A percentile compares a stretch with the other conserved stretches of the same genome.
Conservation (phyloP, 2,888 invertebrate species). For the Apomyelois bistriatella region DNA sequence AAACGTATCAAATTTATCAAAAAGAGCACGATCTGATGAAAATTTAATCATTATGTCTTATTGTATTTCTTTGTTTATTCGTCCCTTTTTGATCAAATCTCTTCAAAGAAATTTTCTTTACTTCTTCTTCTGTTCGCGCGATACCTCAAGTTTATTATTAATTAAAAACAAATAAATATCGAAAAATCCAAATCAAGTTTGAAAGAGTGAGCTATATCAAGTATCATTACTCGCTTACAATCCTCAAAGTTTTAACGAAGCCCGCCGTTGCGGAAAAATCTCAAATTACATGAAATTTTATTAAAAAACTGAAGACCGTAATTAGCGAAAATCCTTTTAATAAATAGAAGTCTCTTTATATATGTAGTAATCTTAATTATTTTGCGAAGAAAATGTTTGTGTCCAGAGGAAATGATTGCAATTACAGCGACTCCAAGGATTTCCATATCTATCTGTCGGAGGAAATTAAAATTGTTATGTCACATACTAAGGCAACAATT, state of each 20-base stretch:
- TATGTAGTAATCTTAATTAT: conserved; percentile 55
- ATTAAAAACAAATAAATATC: background rate
- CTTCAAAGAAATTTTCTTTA: too few species aligned
- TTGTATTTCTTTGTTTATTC: too few species aligned
- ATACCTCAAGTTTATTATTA: background rate
- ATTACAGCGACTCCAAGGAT: conserved; percentile 36
- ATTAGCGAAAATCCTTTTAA: too few species aligned
- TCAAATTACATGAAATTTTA: conserved; percentile 33
- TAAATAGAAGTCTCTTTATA: conserved; percentile 47
- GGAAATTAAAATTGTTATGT: conserved; percentile 29
- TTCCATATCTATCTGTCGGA: conserved; percentile 39
- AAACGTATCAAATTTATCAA: too few species aligned
- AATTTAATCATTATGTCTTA: too few species aligned
- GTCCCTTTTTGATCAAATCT: too few species aligned
- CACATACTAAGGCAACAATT: too few species aligned
- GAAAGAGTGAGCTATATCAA: background rate
- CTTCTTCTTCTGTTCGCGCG: too few species aligned
- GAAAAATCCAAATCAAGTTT: background rate
- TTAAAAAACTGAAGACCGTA: conserved; percentile 29
- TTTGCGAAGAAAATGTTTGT: conserved; percentile 46
- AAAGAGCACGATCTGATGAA: too few species aligned
- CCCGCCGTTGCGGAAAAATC: conserved; percentile 28
- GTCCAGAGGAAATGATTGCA: too few species aligned
- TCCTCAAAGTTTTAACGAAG: conserved; percentile 27
- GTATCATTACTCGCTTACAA: conserved; percentile 1